Percentiles rank a stretch among this genome's conserved stretches.
phyloP scores from a whole-genome alignment of 2,797 vertebrate species.

The Acrossocheilus wenchowensis region DNA sequence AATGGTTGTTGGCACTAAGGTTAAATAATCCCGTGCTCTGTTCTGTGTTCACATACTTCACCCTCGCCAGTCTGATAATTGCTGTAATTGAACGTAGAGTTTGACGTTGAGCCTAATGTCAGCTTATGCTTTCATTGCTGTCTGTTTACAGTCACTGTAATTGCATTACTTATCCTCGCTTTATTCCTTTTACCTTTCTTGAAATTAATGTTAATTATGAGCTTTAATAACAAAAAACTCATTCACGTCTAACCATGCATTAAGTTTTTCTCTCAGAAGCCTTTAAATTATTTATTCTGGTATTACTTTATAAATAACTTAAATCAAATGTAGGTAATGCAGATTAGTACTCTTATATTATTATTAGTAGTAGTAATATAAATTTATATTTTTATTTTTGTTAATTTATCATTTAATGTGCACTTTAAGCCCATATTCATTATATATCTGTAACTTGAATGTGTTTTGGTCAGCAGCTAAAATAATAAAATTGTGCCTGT shows the following conservation, averaged over 20 bases:
- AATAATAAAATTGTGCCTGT: too few relatives aligned
- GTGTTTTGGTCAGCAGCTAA: too few relatives aligned
- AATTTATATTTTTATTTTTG: not conserved
- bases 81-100: not conserved
- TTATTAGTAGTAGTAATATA: not conserved
- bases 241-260: not conserved
- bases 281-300: not conserved
- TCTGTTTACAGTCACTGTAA: not conserved
- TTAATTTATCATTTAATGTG: too few relatives aligned
- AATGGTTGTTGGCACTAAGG: constrained; percentile 26
- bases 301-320: not conserved
- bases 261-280: not conserved
- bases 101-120: not conserved
- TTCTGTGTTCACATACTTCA: not conserved
- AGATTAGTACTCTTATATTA: not conserved
- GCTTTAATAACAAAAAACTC: not conserved
- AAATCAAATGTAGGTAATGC: not conserved
- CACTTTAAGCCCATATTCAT: not conserved
- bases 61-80: not conserved
- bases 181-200: not conserved
- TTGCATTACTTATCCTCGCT: not conserved
- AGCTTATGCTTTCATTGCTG: not conserved
- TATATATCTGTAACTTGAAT: too few relatives aligned
- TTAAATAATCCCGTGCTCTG: constrained; percentile 8
- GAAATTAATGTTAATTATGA: not conserved